Base-by-base conservation (phyloP, 1,140 invertebrate species). In the Procambarus clarkii region DNA sequence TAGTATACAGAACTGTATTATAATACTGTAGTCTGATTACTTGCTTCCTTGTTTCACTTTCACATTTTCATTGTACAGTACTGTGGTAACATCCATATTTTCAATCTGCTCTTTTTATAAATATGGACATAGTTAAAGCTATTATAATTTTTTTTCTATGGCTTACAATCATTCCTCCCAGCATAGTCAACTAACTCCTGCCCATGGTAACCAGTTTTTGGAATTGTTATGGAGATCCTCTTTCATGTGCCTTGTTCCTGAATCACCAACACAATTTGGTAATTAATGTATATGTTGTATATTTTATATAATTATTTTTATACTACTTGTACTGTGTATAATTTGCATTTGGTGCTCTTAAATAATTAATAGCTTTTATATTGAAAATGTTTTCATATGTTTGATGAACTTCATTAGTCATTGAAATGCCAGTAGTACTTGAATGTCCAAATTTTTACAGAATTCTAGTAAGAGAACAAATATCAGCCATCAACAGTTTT, bases 281-380 rank as follows among this genome's bases (percentile, higher is more conserved):
- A 24, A 24, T 34, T 21, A 58, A 18, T 15, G 9, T 34, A 24
- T 74, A 5, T 74, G 69, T 34, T 74, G 69, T 74, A 74, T 74
- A 74, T 74, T 3, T 74, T 34, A 34, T 69, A 69, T 74, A 74
- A 74, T 74, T 74, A 74, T 74, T 74, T 74, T 74, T 74, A 74
- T 74, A 74, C 24, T 34, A 34, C 34, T 34, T 34, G 34, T 34
- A 34, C 34, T 34, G 34, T 34, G 34, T 74, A 34, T 74, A 74
- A 2, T 74, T 74, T n/a, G 34, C 34, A 34, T 74, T 21, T 24
- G 69, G 69, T 74, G 69, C 69, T 74, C 69, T 0, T 74, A 8
- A 24, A 11, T 74, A 34, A 34, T 74, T 9, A 74, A 21, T 69
- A 34, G n/a, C 7, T 74, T 24, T 74, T 74, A n/a, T 34, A 74